phyloP scores from a whole-genome alignment of 2,888 invertebrate species.

The Drosophila subquinaria region DNA sequence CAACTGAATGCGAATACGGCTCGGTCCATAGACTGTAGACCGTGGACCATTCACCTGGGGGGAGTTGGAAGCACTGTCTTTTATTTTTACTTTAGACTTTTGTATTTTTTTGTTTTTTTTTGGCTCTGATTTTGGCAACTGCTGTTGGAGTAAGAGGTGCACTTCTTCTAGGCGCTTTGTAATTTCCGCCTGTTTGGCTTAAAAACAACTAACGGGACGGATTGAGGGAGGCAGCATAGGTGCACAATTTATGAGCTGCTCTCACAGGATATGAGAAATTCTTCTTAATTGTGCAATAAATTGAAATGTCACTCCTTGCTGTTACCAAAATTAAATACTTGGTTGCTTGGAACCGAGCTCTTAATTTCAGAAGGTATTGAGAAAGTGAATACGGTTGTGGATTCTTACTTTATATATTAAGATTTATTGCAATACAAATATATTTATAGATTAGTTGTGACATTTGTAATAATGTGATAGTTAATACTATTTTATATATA shows the following conservation, averaged over 20 bases:
- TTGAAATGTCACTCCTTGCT: constrained; percentile 43
- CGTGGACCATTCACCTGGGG: background rate
- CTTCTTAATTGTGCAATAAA: constrained; percentile 73
- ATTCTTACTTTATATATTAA: too few species aligned
- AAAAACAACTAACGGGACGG: background rate
- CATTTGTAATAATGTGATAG: too few species aligned
- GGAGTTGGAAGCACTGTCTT: constrained; percentile 24
- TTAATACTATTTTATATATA: too few species aligned
- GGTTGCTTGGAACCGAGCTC: constrained; percentile 51
- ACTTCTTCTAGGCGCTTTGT: constrained; percentile 44
- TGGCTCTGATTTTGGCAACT: constrained; percentile 9
- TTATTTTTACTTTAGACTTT: constrained; percentile 44
- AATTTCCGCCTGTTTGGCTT: constrained; percentile 61
- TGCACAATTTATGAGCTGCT: constrained; percentile 56
- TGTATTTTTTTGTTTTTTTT: constrained; percentile 22
- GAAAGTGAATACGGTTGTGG: background rate
- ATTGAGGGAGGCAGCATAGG: constrained; percentile 39
- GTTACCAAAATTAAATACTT: constrained; percentile 43
- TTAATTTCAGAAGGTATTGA: constrained; percentile 25
- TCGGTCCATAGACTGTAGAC: constrained; percentile 3
- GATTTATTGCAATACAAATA: too few species aligned
- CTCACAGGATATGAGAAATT: constrained; percentile 72
- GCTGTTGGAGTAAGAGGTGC: constrained; percentile 3
- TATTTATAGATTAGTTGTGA: too few species aligned
- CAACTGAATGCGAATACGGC: constrained; percentile 52